A percentile compares a stretch with the other conserved stretches of the same genome.
These are phyloP conservation scores for Capitulum mitella DNA, from an alignment of 2,888 invertebrate genomes.

Conservation along the genomic window DNA sequence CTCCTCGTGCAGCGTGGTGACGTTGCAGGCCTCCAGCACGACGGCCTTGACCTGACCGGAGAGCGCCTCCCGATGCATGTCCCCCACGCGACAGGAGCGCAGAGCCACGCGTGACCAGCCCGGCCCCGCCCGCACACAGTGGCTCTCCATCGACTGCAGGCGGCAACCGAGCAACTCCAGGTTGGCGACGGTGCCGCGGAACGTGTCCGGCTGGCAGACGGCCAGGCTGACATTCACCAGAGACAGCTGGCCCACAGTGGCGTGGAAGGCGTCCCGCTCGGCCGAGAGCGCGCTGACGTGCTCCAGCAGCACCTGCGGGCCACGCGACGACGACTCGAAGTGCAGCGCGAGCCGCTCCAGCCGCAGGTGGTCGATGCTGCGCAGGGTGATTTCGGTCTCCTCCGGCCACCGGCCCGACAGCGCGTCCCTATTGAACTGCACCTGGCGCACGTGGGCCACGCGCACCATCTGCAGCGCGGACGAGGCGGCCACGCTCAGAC, in stretches of 20 bases:
- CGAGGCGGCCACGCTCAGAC: background rate
- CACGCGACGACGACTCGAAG: background rate
- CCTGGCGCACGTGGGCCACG: background rate
- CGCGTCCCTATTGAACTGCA: background rate
- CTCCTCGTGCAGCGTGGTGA: background rate
- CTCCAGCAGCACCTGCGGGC: background rate
- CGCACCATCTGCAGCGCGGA: background rate
- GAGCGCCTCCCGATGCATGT: background rate
- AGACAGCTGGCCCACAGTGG: background rate
- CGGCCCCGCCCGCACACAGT: background rate
- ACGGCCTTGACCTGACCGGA: background rate
- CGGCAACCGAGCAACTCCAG: background rate
- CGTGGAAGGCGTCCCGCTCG: background rate
- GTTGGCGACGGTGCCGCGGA: background rate
- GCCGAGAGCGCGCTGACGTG: background rate
- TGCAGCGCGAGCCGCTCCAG: background rate
- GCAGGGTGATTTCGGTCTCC: background rate
- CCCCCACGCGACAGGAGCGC: background rate
- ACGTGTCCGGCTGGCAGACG: constrained; percentile 1
- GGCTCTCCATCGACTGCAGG: background rate
- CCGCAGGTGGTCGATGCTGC: background rate
- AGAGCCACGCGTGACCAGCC: background rate
- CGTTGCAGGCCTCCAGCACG: background rate
- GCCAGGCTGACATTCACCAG: background rate
- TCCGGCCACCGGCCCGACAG: background rate